Evolutionary conservation across 2,113 vertebrate species (phyloP).

Genomic region (Plectropomus leopardus): DNA sequence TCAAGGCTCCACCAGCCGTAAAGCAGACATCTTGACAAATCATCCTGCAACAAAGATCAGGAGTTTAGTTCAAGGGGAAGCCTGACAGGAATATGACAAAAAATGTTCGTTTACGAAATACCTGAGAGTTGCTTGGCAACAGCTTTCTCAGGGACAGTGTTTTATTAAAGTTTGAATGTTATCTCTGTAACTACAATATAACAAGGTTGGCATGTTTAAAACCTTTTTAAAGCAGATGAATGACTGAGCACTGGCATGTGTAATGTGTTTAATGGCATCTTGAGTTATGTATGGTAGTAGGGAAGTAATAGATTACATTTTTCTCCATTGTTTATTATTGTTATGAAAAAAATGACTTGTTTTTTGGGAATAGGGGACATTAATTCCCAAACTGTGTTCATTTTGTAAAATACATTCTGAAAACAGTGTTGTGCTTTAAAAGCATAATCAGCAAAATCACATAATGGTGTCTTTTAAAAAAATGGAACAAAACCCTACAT

Average conservation of each 20-base stretch:
- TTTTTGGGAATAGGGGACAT: not conserved
- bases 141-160: slow-evolving; percentile 42
- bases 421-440: not conserved
- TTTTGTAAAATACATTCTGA: not conserved
- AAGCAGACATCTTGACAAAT: not conserved
- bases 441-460: not conserved
- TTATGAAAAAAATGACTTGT: not conserved
- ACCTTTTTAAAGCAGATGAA: not conserved
- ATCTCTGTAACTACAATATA: not conserved
- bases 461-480: not conserved
- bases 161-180: slow-evolving; percentile 21
- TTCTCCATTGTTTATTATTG: not conserved
- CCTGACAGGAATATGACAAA: slow-evolving; percentile 5
- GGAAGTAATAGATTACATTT: not conserved
- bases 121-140: slow-evolving; percentile 61
- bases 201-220: not conserved
- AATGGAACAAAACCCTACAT: not conserved
- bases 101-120: slow-evolving; percentile 3
- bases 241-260: not conserved
- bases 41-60: not conserved
- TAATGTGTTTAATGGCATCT: not conserved
- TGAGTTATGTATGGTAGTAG: not conserved
- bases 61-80: not conserved
- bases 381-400: not conserved
- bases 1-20: not conserved